Conservation (phyloP, 2,888 invertebrate genomes). For the Allophyes oxyacanthae region DNA sequence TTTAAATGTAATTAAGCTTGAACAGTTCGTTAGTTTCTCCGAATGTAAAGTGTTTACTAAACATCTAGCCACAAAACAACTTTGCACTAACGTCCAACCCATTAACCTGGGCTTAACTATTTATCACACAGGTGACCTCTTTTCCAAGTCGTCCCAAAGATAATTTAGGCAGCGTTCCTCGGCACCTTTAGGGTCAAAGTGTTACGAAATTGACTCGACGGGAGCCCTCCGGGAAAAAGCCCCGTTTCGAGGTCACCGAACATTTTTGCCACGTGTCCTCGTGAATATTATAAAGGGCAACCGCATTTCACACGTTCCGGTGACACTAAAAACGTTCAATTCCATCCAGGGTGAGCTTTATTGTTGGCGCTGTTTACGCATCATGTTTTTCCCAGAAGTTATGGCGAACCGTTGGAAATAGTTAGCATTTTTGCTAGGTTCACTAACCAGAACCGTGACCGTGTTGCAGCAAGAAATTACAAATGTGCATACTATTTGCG, state of each 20-base stretch:
- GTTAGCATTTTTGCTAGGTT: constrained; percentile 1
- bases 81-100: constrained; percentile 64
- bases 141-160: constrained; percentile 76
- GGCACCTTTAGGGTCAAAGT: constrained; percentile 75
- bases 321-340: constrained; percentile 73
- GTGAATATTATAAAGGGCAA: constrained; percentile 77
- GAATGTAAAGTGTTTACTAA: constrained; percentile 59
- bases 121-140: constrained; percentile 76
- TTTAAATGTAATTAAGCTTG: constrained; percentile 48
- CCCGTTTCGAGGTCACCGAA: constrained; percentile 75
- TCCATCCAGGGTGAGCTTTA: constrained; percentile 70
- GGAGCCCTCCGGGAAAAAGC: constrained; percentile 69
- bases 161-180: constrained; percentile 75
- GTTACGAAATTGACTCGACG: constrained; percentile 75
- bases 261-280: constrained; percentile 73
- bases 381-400: constrained; percentile 23
- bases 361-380: constrained; percentile 52
- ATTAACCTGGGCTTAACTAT: constrained; percentile 78
- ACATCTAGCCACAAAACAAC: constrained; percentile 56
- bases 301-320: constrained; percentile 74
- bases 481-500: not conserved
- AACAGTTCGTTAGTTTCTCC: constrained; percentile 32
- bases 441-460: not conserved
- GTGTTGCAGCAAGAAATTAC: not conserved
- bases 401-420: constrained; percentile 1